Evolutionary conservation across 2,888 invertebrate species (phyloP).

Genomic region (Microctonus hyperodae): DNA sequence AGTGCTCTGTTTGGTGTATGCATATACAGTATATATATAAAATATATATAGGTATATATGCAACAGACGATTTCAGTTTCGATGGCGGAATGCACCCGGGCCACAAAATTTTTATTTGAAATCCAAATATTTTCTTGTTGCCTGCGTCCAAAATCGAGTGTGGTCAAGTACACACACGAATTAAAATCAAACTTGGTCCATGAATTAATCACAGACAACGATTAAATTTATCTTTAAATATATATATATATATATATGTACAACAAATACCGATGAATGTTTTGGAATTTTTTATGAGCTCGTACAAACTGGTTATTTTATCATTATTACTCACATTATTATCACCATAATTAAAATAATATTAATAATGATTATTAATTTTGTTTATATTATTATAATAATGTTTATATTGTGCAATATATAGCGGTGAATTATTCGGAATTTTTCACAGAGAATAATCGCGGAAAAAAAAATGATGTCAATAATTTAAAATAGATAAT

Average conservation of each 20-base stretch:
- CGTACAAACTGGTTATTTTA: neutral
- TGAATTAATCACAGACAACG: neutral
- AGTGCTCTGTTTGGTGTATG: neutral
- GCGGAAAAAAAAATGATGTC: too few relatives aligned
- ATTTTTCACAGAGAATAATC: too few relatives aligned
- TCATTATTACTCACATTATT: neutral
- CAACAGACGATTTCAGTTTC: neutral
- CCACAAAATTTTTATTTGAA: neutral
- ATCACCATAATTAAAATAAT: too few relatives aligned
- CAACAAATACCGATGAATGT: neutral
- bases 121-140: neutral
- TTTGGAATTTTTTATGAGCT: neutral
- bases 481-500: too few relatives aligned
- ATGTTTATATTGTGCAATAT: neutral
- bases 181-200: neutral
- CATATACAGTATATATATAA: too few relatives aligned
- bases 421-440: neutral
- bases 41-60: too few relatives aligned
- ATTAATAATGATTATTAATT: too few relatives aligned
- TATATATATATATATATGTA: neutral
- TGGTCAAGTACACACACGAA: neutral
- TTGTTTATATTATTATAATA: too few relatives aligned
- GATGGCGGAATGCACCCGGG: neutral
- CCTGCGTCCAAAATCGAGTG: neutral
- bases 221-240: neutral